Conservation (phyloP, 2,113 vertebrate genomes). For the Channa maculata region DNA sequence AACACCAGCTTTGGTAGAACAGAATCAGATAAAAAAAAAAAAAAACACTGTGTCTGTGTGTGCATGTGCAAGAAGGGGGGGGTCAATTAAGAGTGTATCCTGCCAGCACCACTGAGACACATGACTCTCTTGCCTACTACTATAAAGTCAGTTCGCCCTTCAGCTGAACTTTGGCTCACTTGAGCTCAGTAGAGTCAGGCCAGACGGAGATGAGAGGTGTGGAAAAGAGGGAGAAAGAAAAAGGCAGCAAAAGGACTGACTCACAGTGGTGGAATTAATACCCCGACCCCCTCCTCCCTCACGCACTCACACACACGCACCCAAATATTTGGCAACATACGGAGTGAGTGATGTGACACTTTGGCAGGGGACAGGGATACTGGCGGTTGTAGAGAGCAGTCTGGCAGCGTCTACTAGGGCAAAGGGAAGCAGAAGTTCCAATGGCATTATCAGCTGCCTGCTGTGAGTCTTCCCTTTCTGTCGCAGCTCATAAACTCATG, state of each 20-base stretch:
- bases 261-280: slow-evolving; percentile 70
- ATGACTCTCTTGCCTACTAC: slow-evolving; percentile 86
- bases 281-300: slow-evolving; percentile 19
- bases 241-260: slow-evolving; percentile 53
- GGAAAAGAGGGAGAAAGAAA: slow-evolving; percentile 43
- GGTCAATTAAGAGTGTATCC: slow-evolving; percentile 73
- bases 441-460: slow-evolving; percentile 55
- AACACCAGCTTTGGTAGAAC: slow-evolving; percentile 94
- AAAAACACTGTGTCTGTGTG: slow-evolving; percentile 25
- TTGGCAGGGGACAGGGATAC: slow-evolving; percentile 46
- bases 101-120: slow-evolving; percentile 79
- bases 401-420: slow-evolving; percentile 47
- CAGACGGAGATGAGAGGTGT: slow-evolving; percentile 61
- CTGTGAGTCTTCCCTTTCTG: slow-evolving; percentile 34
- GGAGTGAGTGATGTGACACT: slow-evolving; percentile 66
- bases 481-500: slow-evolving; percentile 26
- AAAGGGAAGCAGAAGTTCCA: slow-evolving; percentile 55
- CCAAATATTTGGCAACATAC: slow-evolving; percentile 73
- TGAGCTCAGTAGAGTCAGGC: slow-evolving; percentile 64
- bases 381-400: slow-evolving; percentile 11
- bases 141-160: slow-evolving; percentile 92
- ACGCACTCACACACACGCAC: slow-evolving; percentile 30
- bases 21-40: slow-evolving; percentile 94
- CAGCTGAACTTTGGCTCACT: slow-evolving; percentile 96
- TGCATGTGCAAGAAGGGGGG: slow-evolving; percentile 60